Evolutionary conservation across 1,140 invertebrate species (phyloP), one percentile per base, ranked within the genome.

Genomic region (Telenomus remus): DNA sequence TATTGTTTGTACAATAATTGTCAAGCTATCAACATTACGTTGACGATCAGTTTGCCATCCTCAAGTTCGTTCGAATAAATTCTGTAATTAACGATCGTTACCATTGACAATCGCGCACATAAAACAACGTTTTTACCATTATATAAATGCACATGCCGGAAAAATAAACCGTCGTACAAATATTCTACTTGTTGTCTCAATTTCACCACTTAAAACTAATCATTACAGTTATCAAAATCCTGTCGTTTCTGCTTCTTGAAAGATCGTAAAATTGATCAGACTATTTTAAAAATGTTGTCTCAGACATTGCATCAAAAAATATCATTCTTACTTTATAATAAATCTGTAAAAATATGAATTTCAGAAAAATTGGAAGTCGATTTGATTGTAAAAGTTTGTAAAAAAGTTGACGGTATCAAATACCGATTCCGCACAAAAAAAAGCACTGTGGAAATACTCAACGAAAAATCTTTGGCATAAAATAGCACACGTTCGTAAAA

Each of bases 131-230:
- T 64, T 64, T 13, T 64, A 14, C 53, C 19, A 66, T 57, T 66
- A 57, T 66, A 66, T 66, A 66, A 55, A 56, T 66, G 63, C 63
- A 66, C 54, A 51, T n/a, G 37, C 37, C 37, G 37, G 19, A 39
- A 2, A n/a, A 39, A 39, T 39, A 39, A 39, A 39, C 9, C 37
- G 37, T 39, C 37, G 37, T 39, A 39, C 37, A 39, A 9, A 9
- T 11, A 11, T 39, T 39, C n/a, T 11, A 39, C 9, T 4, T 9
- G 37, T 39, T n/a, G 9, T 39, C 37, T 39, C 37, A 11, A 11
- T 11, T 39, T 39, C 8, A 39, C n/a, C 37, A 39, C 9, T n/a
- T 4, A 11, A 39, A 9, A 39, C 8, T 39, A 39, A 39, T 39
- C 3, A 27, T 27, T 27, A 27, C 19, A 6, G 19, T n/a, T 39